phyloP scores from a whole-genome alignment of 2,888 invertebrate genomes.

The Mylabris sibirica region DNA sequence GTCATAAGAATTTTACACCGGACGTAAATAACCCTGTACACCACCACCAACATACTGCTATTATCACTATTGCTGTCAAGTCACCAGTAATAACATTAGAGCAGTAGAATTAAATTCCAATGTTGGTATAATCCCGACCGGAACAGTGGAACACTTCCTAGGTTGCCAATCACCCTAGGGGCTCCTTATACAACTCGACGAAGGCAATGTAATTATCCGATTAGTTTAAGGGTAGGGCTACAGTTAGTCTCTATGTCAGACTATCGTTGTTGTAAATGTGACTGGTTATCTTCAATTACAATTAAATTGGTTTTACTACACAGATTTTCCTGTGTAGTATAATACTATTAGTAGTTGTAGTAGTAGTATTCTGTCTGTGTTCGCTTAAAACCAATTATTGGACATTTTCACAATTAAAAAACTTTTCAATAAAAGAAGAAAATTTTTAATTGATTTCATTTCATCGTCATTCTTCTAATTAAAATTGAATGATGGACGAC shows the following conservation, averaged over 20 bases:
- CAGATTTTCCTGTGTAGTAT: background rate
- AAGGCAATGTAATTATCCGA: conserved; percentile 33
- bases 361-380: no score
- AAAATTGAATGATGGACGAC: no score
- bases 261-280: conserved; percentile 20
- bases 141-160: conserved; percentile 39
- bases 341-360: no score
- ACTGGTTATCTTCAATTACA: conserved; percentile 28
- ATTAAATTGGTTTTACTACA: background rate
- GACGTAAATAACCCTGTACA: no score
- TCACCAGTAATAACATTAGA: conserved; percentile 38
- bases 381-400: background rate
- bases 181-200: conserved; percentile 25
- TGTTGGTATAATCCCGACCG: conserved; percentile 37
- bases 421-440: background rate
- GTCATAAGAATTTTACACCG: no score
- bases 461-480: no score
- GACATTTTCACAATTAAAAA: background rate
- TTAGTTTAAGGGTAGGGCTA: conserved; percentile 22
- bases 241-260: background rate
- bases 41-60: background rate
- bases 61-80: conserved; percentile 17
- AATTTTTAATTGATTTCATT: background rate
- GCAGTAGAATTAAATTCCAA: conserved; percentile 38
- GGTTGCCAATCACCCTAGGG: conserved; percentile 35